Conservation (phyloP, 2,113 vertebrate species). For the Silurus asotus region DNA sequence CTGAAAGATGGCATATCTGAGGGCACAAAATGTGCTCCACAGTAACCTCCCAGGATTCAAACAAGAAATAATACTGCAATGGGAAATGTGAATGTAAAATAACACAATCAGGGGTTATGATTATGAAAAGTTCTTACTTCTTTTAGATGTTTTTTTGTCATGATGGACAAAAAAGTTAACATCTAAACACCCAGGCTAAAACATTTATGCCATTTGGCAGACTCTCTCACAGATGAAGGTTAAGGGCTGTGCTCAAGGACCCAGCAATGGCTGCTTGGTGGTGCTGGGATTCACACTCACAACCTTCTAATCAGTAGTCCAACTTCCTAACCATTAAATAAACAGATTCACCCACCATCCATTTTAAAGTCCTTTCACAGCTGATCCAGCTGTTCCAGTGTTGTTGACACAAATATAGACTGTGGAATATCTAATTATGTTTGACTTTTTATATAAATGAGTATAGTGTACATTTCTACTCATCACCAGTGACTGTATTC, state of each 20-base stretch:
- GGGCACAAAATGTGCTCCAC: neutral
- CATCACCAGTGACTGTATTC: constrained; percentile 13
- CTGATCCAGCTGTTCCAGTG: neutral
- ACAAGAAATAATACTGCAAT: neutral
- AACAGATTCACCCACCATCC: neutral
- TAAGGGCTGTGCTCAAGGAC: too few relatives aligned
- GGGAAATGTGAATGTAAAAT: neutral
- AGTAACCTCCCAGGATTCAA: neutral
- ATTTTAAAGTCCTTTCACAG: neutral
- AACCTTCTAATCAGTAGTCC: too few relatives aligned
- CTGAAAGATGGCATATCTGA: neutral
- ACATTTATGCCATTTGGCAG: neutral
- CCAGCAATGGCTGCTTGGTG: too few relatives aligned
- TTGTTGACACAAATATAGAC: constrained; percentile 17
- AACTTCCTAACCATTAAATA: too few relatives aligned
- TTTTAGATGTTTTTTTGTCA: neutral
- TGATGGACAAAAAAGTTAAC: neutral
- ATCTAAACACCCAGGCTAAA: neutral
- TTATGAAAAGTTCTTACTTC: neutral
- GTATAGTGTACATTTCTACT: constrained; percentile 26
- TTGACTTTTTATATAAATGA: constrained; percentile 30
- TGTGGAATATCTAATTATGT: constrained; percentile 23
- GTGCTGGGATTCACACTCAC: too few relatives aligned
- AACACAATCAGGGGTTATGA: neutral
- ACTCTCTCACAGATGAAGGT: too few relatives aligned